Conservation (phyloP, 2,113 vertebrate species). For the Okapia johnstoni region DNA sequence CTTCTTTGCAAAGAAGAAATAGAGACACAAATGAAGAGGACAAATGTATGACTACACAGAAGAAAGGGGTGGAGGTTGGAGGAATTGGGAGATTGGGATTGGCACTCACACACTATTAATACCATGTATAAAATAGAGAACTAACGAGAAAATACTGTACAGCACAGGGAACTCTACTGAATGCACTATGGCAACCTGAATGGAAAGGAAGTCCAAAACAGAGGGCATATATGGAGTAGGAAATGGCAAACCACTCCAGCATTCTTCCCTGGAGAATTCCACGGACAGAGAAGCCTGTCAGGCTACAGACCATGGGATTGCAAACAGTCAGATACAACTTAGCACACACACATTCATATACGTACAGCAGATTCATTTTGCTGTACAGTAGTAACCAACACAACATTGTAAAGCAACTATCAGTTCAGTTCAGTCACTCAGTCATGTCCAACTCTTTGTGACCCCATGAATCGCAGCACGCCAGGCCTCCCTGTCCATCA, state of each 20-base stretch:
- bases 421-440: too few relatives aligned
- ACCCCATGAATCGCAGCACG: too few relatives aligned
- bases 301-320: neutral
- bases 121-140: neutral
- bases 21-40: neutral
- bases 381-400: neutral
- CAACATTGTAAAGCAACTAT: neutral
- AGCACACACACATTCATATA: neutral
- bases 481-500: too few relatives aligned
- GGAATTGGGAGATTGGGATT: neutral
- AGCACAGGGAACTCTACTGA: neutral
- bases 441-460: too few relatives aligned
- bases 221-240: neutral
- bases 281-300: neutral
- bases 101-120: neutral
- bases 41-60: neutral
- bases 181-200: neutral
- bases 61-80: neutral
- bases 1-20: neutral
- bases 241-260: neutral
- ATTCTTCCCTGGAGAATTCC: neutral
- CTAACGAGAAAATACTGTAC: neutral
- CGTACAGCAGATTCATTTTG: neutral
- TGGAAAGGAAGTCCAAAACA: neutral
- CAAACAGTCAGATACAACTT: neutral